Evolutionary conservation across 2,888 invertebrate genomes (phyloP).

Genomic region (Drosophila buzzatii): DNA sequence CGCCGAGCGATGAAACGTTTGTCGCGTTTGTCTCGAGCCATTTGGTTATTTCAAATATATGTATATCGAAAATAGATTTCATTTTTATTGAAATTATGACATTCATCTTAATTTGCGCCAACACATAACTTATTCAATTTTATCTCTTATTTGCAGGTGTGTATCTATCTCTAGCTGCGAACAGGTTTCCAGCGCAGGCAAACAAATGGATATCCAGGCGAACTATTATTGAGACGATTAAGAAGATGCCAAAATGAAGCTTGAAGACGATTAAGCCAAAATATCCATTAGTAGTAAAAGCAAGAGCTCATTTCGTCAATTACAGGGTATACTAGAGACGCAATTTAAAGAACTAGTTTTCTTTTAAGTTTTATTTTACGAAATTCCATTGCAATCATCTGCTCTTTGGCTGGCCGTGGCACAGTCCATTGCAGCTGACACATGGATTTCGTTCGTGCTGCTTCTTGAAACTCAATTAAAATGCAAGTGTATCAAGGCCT

Average conservation of each 20-base stretch:
- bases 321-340: not conserved
- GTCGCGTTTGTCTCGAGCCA: constrained; percentile 18
- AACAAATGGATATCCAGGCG: constrained; percentile 18
- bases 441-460: not conserved
- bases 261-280: not conserved
- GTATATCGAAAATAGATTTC: constrained; percentile 69
- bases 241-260: not conserved
- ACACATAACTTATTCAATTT: constrained; percentile 75
- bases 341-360: not conserved
- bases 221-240: constrained; percentile 23
- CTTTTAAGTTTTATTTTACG: not conserved
- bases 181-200: constrained; percentile 54
- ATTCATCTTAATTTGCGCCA: constrained; percentile 79
- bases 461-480: constrained; percentile 68
- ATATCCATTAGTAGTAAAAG: not conserved
- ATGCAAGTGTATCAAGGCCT: constrained; percentile 72
- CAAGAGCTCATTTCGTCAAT: not conserved
- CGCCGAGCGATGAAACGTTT: constrained; percentile 8
- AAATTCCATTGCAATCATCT: constrained; percentile 18
- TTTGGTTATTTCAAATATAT: constrained; percentile 20
- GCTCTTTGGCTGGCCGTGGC: not conserved
- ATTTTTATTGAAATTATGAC: constrained; percentile 81
- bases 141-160: constrained; percentile 71
- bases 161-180: constrained; percentile 32
- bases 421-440: constrained; percentile 1